phyloP scores from a whole-genome alignment of 2,888 invertebrate genomes.

The Trimorus sp. region DNA sequence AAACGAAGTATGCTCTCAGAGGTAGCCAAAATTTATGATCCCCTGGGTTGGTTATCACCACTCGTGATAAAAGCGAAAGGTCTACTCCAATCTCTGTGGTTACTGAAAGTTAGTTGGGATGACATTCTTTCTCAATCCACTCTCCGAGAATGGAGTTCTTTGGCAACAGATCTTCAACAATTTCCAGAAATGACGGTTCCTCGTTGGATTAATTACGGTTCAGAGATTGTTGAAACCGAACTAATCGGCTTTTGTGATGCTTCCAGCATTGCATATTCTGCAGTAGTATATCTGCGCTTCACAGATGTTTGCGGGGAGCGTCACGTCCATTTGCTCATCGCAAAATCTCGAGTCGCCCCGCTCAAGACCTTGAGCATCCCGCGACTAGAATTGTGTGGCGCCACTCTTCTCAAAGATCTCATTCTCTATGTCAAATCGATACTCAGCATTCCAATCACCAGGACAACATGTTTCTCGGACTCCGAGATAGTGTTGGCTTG shows the following conservation, averaged over 20 bases:
- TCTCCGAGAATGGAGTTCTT: neutral
- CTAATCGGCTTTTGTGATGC: conserved; percentile 1
- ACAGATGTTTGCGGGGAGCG: neutral
- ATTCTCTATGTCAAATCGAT: neutral
- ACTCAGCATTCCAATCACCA: neutral
- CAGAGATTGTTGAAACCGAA: neutral
- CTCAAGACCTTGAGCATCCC: neutral
- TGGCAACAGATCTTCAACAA: neutral
- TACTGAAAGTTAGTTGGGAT: neutral
- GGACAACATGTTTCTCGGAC: neutral
- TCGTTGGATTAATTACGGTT: neutral
- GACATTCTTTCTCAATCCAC: neutral
- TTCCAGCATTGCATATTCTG: neutral
- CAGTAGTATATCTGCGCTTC: neutral
- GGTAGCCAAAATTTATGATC: neutral
- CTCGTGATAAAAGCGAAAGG: neutral
- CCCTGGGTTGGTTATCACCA: neutral
- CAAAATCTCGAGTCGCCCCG: neutral
- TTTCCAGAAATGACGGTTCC: neutral
- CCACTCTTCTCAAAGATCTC: neutral
- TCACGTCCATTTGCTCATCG: neutral
- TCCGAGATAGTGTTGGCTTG: neutral
- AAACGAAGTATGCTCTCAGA: neutral
- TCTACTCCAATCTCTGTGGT: neutral
- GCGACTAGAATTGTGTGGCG: conserved; percentile 6